These are phyloP conservation scores for Pipistrellus pygmaeus DNA, from an alignment of 2,797 vertebrate genomes.

Conservation along the genomic window DNA sequence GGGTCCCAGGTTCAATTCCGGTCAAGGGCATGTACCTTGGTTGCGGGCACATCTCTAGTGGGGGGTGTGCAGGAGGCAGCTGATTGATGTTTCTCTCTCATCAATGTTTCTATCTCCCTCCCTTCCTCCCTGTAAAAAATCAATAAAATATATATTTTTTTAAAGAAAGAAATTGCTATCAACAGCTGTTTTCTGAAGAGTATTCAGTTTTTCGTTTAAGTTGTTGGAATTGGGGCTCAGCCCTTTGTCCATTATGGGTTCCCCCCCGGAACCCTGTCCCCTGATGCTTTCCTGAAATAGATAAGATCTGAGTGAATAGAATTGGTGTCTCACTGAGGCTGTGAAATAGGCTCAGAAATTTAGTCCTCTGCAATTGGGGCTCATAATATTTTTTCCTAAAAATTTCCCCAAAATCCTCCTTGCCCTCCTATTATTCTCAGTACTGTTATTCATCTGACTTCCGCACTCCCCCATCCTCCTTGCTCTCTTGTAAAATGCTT, in stretches of 20 bases:
- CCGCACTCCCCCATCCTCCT: background rate
- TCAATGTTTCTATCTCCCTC: too few species aligned
- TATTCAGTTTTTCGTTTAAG: background rate
- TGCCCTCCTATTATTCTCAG: background rate
- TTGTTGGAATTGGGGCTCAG: background rate
- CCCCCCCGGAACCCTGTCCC: too few species aligned
- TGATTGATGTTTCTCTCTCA: too few species aligned
- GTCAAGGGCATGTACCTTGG: too few species aligned
- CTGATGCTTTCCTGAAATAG: background rate
- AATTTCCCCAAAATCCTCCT: background rate
- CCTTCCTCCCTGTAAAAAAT: too few species aligned
- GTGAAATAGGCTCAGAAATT: background rate
- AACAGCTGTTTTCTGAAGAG: conserved; percentile 19
- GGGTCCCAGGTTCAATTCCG: too few species aligned
- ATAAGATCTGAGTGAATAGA: background rate
- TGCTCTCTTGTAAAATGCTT: background rate
- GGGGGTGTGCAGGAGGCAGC: too few species aligned
- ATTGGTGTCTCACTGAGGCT: background rate
- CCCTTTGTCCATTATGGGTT: background rate
- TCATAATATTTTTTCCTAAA: background rate
- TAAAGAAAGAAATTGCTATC: background rate
- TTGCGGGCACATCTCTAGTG: too few species aligned
- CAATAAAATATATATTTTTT: too few species aligned
- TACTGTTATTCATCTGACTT: background rate
- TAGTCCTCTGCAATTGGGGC: conserved; percentile 2